These are phyloP conservation scores for Fregata magnificens DNA, from an alignment of 2,113 vertebrate species.

Conservation along the genomic window DNA sequence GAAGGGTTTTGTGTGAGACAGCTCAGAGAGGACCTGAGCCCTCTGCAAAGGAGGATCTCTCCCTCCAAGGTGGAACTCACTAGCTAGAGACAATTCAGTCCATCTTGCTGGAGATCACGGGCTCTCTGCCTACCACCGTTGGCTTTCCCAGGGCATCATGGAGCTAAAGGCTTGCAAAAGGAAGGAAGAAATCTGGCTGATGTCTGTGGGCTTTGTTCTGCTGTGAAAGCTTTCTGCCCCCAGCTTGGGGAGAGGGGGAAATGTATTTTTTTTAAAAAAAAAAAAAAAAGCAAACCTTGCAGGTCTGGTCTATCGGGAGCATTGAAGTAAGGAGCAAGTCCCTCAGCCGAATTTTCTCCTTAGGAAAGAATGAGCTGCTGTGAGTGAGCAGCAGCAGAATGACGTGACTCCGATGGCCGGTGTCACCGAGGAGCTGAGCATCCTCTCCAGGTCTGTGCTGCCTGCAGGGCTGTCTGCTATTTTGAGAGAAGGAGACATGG, in stretches of 20 bases:
- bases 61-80: neutral
- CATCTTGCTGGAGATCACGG: neutral
- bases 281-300: neutral
- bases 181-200: neutral
- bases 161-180: neutral
- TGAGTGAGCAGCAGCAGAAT: neutral
- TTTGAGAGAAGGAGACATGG: fast-evolving
- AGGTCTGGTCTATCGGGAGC: neutral
- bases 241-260: neutral
- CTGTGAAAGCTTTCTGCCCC: neutral
- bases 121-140: neutral
- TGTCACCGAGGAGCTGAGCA: neutral
- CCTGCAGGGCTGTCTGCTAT: neutral
- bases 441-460: neutral
- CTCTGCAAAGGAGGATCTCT: neutral
- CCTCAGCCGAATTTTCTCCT: neutral
- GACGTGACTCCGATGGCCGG: neutral
- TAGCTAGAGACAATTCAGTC: neutral
- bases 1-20: neutral
- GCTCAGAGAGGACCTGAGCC: neutral
- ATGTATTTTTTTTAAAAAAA: neutral
- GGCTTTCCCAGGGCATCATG: neutral
- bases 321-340: neutral
- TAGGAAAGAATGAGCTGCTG: neutral
- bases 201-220: neutral